Percentiles rank a stretch among this genome's conserved stretches.
Conservation (phyloP, 2,797 vertebrate species). For the Pseudomugil tenellus region DNA sequence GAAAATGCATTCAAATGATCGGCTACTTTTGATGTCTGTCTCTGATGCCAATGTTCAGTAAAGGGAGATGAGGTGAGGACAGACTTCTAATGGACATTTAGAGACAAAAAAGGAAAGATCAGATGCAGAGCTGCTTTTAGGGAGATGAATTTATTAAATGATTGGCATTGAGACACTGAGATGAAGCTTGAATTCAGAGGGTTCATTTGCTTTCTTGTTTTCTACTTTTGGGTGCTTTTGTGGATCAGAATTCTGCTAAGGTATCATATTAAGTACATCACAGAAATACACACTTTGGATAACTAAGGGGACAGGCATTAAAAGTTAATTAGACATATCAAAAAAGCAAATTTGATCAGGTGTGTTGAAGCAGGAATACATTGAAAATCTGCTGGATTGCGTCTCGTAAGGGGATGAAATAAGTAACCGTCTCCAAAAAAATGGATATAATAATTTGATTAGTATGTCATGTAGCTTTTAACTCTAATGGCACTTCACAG, state of each 20-base stretch:
- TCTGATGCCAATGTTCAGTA: slow-evolving; percentile 68
- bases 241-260: not conserved
- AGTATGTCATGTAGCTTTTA: no score
- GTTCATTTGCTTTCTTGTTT: slow-evolving; percentile 7
- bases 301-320: not conserved
- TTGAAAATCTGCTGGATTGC: no score
- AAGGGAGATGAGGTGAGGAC: slow-evolving; percentile 30
- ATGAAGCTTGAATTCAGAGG: slow-evolving; percentile 18
- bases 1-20: slow-evolving; percentile 60
- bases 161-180: slow-evolving; percentile 14
- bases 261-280: not conserved
- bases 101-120: slow-evolving; percentile 11
- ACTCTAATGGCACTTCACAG: no score
- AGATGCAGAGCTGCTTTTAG: slow-evolving; percentile 29
- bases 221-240: not conserved
- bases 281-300: not conserved
- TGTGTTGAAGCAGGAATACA: no score
- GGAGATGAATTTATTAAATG: slow-evolving; percentile 37
- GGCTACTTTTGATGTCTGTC: slow-evolving; percentile 62
- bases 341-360: not conserved
- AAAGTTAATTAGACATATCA: not conserved
- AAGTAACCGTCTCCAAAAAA: no score
- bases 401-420: no score
- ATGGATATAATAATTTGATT: no score
- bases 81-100: slow-evolving; percentile 28